Percentiles rank a stretch among this genome's conserved stretches.
These are phyloP conservation scores for Alouatta caraya DNA, from an alignment of 2,797 vertebrate species.

Conservation along the genomic window DNA sequence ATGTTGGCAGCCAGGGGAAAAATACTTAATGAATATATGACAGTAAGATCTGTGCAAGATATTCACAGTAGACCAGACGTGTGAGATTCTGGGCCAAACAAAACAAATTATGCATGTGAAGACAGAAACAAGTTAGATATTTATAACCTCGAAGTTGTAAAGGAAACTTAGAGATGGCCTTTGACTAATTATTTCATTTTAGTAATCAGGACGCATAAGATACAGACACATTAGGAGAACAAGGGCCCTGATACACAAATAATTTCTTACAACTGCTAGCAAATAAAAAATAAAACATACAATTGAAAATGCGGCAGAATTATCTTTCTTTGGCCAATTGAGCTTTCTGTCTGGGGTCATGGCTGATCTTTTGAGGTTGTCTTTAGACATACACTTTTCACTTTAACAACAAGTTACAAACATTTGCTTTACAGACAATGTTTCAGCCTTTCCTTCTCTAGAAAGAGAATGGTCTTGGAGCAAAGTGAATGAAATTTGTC, in stretches of 20 bases:
- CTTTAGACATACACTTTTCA: not conserved
- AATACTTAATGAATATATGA: not conserved
- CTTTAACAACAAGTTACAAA: constrained; percentile 25
- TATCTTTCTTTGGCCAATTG: not conserved
- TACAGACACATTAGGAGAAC: not conserved
- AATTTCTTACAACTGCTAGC: not conserved
- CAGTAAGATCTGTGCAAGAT: not conserved
- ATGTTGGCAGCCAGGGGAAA: not conserved
- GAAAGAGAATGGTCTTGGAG: not conserved
- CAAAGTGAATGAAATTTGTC: not conserved
- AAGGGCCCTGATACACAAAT: not conserved
- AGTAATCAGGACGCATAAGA: not conserved
- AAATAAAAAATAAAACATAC: constrained; percentile 14
- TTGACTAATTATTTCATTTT: constrained; percentile 29
- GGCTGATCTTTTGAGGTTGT: constrained; percentile 29
- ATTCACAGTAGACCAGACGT: not conserved
- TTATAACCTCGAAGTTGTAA: constrained; percentile 19
- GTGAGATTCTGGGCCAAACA: not conserved
- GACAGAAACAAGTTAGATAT: not conserved
- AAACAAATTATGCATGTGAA: not conserved
- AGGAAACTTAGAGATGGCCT: not conserved
- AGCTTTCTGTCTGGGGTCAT: not conserved
- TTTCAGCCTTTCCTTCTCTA: not conserved
- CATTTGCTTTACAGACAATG: not conserved
- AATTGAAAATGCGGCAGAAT: not conserved